Evolutionary conservation across 1,140 invertebrate genomes (phyloP).

Genomic region (Drosophila murphyi): DNA sequence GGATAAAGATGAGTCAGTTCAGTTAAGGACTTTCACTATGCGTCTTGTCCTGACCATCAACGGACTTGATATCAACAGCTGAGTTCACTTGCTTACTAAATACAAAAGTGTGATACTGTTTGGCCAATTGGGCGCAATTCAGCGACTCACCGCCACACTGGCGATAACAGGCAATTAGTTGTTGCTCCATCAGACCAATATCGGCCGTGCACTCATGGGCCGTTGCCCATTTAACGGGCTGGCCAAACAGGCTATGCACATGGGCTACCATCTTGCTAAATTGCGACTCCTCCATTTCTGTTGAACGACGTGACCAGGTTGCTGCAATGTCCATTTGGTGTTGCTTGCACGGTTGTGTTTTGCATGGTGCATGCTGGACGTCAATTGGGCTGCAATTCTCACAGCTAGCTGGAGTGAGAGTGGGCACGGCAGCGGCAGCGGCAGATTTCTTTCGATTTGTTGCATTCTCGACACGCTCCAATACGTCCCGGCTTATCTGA

Average conservation of each 20-base stretch:
- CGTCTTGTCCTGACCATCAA: not conserved
- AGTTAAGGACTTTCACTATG: not conserved
- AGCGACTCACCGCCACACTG: slow-evolving; percentile 48
- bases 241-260: slow-evolving; percentile 53
- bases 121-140: slow-evolving; percentile 57
- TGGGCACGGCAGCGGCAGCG: not conserved
- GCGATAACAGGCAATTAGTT: slow-evolving; percentile 54
- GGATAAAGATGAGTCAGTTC: too few relatives aligned
- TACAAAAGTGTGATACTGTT: slow-evolving; percentile 56
- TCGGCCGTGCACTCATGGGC: slow-evolving; percentile 44
- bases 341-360: not conserved
- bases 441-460: not conserved
- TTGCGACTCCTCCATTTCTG: slow-evolving; percentile 59
- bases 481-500: slow-evolving; percentile 60
- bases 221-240: slow-evolving; percentile 51
- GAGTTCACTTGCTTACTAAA: slow-evolving; percentile 53
- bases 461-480: slow-evolving; percentile 57
- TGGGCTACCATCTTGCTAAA: slow-evolving; percentile 57
- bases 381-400: slow-evolving; percentile 19
- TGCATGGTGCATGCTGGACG: not conserved
- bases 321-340: not conserved
- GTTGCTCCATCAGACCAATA: slow-evolving; percentile 46
- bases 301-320: slow-evolving; percentile 48
- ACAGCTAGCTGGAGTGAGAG: not conserved
- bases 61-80: slow-evolving; percentile 16